A percentile compares a stretch with the other conserved stretches of the same genome.
Evolutionary conservation across 2,113 vertebrate species (phyloP).

Genomic region (Thalassarche chlororhynchos): DNA sequence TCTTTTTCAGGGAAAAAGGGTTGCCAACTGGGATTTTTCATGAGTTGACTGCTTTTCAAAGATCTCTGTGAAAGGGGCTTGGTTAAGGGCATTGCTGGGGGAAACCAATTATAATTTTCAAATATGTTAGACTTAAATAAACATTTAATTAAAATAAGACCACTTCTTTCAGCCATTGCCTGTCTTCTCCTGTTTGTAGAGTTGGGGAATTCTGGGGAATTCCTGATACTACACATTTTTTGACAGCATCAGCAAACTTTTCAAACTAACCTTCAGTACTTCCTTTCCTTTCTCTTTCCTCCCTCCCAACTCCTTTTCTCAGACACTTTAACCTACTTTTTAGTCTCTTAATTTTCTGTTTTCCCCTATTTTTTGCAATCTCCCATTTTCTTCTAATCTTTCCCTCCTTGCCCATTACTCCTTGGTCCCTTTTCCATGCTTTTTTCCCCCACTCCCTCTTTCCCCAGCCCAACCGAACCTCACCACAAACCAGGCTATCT

Average conservation of each 20-base stretch:
- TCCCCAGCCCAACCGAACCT: not conserved
- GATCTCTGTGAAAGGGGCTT: conserved; percentile 36
- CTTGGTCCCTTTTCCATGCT: not conserved
- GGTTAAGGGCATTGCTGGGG: conserved; percentile 52
- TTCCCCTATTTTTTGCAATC: not conserved
- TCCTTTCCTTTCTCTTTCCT: not conserved
- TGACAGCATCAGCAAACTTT: conserved; percentile 8
- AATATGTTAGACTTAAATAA: conserved; percentile 58
- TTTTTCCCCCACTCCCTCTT: not conserved
- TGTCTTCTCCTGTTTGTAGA: conserved; percentile 38
- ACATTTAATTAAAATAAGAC: conserved; percentile 65
- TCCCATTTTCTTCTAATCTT: not conserved
- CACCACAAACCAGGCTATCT: not conserved
- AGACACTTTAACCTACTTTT: conserved; percentile 17
- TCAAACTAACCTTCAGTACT: conserved; percentile 3
- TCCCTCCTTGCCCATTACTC: not conserved
- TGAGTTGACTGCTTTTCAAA: conserved; percentile 51
- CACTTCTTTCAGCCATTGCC: conserved; percentile 13
- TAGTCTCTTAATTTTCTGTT: not conserved
- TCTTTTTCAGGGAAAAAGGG: conserved; percentile 2
- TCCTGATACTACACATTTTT: conserved; percentile 60
- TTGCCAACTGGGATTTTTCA: conserved; percentile 44
- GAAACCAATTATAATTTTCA: conserved; percentile 68
- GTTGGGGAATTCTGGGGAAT: conserved; percentile 35
- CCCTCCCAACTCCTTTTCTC: not conserved